Conservation (phyloP, 2,797 vertebrate genomes). For the Takifugu rubripes region DNA sequence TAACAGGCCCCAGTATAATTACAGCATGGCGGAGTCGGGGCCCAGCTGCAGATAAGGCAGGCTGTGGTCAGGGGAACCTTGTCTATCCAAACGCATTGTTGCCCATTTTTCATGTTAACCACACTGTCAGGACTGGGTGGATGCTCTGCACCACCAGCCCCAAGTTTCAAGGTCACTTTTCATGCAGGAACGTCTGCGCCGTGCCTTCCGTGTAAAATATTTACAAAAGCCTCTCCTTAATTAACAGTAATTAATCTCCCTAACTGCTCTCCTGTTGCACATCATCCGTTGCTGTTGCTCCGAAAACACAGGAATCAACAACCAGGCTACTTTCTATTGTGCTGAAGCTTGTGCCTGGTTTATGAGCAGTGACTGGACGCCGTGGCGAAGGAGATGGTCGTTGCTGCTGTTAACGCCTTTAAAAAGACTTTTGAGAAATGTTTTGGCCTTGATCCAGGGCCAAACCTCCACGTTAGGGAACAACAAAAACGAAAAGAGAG, state of each 20-base stretch:
- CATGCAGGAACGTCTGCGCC: neutral
- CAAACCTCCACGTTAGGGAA: no score
- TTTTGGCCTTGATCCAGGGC: no score
- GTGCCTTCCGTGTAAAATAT: constrained; percentile 10
- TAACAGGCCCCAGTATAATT: constrained; percentile 64
- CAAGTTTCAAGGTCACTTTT: constrained; percentile 61
- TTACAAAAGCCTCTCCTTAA: neutral
- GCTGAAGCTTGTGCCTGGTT: no score
- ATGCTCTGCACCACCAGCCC: constrained; percentile 47
- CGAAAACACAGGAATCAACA: no score
- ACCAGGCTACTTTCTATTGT: no score
- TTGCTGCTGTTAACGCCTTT: no score
- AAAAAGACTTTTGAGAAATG: no score
- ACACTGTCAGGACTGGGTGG: constrained; percentile 59
- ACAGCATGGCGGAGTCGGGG: constrained; percentile 50
- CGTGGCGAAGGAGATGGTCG: no score
- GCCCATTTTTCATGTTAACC: constrained; percentile 75
- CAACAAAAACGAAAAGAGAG: no score
- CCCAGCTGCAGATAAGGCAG: constrained; percentile 60
- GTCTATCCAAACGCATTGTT: constrained; percentile 54
- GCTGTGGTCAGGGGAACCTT: constrained; percentile 48
- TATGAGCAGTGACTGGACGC: no score
- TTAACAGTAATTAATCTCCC: neutral
- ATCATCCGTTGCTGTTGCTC: no score
- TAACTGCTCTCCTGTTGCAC: constrained; percentile 1